These are phyloP conservation scores for Clarias magur DNA, from an alignment of 2,113 vertebrate genomes.

Conservation along the genomic window DNA sequence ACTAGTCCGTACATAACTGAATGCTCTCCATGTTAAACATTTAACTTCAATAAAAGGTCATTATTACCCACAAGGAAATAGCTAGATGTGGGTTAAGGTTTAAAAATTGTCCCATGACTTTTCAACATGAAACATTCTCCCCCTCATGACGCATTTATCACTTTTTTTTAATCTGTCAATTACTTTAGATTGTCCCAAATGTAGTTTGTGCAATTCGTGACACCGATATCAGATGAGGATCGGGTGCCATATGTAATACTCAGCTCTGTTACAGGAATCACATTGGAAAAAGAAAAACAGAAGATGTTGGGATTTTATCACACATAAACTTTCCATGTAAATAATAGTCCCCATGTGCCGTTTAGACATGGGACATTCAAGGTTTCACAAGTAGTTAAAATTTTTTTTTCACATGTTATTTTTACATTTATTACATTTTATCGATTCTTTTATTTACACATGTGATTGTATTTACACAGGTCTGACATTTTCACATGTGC, in stretches of 20 bases:
- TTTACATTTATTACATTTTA: neutral
- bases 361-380: neutral
- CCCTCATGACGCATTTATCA: neutral
- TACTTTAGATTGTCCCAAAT: neutral
- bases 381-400: neutral
- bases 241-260: neutral
- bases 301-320: no score
- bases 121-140: neutral
- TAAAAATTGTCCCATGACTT: neutral
- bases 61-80: neutral
- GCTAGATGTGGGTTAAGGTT: neutral
- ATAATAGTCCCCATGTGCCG: neutral
- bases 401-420: neutral
- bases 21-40: neutral
- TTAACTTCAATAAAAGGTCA: no score
- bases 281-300: neutral
- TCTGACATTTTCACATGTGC: neutral
- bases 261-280: neutral
- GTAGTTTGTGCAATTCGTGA: neutral
- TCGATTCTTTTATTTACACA: neutral
- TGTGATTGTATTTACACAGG: neutral
- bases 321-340: neutral
- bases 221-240: neutral
- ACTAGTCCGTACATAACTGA: neutral
- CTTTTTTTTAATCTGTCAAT: neutral